Conservation (phyloP, 2,113 vertebrate genomes). For the Eclectus roratus region DNA sequence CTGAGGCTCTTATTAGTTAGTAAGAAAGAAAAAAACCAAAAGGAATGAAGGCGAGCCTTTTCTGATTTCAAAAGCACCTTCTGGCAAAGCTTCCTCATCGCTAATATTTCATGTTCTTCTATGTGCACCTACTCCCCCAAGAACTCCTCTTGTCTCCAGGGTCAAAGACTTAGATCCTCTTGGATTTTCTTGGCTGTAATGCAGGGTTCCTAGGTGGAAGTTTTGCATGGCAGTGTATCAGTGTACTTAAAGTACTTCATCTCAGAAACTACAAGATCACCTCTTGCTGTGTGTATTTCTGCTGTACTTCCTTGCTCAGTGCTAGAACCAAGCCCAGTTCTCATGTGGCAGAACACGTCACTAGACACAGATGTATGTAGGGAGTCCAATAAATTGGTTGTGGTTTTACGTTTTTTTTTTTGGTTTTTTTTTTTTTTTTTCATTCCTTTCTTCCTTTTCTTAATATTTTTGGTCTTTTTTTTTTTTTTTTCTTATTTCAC, state of each 20-base stretch:
- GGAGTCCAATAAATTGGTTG: background rate
- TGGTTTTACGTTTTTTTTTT: background rate
- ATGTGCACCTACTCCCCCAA: accelerated
- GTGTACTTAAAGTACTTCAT: background rate
- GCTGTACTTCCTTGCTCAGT: background rate
- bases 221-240: background rate
- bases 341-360: background rate
- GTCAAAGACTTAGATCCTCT: background rate
- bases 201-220: background rate
- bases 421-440: background rate
- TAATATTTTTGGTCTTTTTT: background rate
- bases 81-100: background rate
- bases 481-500: background rate
- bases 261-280: background rate
- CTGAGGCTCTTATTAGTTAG: background rate
- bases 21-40: background rate
- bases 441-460: accelerated
- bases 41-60: background rate
- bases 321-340: background rate
- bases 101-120: background rate
- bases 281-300: background rate
- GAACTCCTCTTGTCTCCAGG: background rate
- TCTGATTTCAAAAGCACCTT: background rate
- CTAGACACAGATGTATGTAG: background rate
- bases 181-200: background rate